phyloP scores from a whole-genome alignment of 1,140 invertebrate species.

The Tribolium castaneum region DNA sequence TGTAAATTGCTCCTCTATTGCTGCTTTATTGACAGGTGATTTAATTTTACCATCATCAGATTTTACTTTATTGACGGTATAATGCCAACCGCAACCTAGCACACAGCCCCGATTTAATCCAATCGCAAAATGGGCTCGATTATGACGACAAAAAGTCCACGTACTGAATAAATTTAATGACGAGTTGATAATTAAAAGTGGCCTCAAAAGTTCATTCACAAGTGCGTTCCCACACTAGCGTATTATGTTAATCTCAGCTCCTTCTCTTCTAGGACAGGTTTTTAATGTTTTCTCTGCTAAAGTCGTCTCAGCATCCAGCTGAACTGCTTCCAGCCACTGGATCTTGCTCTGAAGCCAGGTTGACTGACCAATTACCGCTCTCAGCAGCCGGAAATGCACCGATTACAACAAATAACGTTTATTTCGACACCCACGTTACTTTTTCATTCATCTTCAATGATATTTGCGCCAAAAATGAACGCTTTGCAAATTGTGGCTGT shows the following conservation, averaged over 20 bases:
- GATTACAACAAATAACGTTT: slow-evolving; percentile 11
- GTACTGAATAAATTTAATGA: slow-evolving; percentile 53
- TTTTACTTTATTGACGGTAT: slow-evolving; percentile 15
- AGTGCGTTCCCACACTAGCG: slow-evolving; percentile 57
- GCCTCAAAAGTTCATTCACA: slow-evolving; percentile 60
- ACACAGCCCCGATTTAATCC: not conserved
- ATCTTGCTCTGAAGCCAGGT: not conserved
- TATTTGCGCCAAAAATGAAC: not conserved
- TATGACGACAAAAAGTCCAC: slow-evolving; percentile 2
- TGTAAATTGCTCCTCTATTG: slow-evolving; percentile 30
- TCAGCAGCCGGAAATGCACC: slow-evolving; percentile 25
- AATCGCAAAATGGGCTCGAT: not conserved
- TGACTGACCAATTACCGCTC: slow-evolving; percentile 13
- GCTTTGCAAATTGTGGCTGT: slow-evolving; percentile 10
- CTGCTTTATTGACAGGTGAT: slow-evolving; percentile 33
- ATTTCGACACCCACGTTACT: not conserved
- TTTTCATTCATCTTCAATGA: not conserved
- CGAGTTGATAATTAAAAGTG: slow-evolving; percentile 59
- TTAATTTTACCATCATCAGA: slow-evolving; percentile 32
- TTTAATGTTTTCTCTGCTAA: slow-evolving; percentile 34
- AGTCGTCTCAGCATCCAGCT: slow-evolving; percentile 21
- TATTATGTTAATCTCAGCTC: slow-evolving; percentile 48
- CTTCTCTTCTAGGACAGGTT: slow-evolving; percentile 39
- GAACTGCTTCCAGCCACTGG: slow-evolving; percentile 21
- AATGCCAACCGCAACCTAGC: slow-evolving; percentile 7